Percentiles rank a stretch among this genome's conserved stretches.
These are phyloP conservation scores for Eristalinus aeneus DNA, from an alignment of 2,888 invertebrate genomes.

Conservation along the genomic window DNA sequence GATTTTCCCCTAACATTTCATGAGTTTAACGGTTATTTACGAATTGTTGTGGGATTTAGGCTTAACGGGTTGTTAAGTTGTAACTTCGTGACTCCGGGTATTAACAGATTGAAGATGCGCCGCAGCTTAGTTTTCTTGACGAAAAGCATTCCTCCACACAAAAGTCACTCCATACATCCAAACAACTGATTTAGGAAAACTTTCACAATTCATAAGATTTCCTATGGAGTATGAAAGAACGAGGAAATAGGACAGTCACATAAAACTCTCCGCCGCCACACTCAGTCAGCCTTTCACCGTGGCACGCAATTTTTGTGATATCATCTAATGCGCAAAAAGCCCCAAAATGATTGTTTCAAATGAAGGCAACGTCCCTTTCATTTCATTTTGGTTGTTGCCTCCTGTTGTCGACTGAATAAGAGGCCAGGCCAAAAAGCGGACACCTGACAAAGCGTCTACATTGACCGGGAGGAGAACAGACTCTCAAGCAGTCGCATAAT, in stretches of 20 bases:
- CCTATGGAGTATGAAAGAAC: not conserved
- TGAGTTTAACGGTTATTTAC: no score
- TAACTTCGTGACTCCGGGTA: no score
- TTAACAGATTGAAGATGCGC: no score
- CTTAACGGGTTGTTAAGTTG: no score
- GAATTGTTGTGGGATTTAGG: no score
- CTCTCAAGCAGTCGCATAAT: conserved; percentile 28
- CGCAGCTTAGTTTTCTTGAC: no score
- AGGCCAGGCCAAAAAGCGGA: conserved; percentile 12
- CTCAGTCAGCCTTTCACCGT: not conserved
- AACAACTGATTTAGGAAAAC: not conserved
- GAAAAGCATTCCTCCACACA: no score
- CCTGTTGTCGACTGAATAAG: not conserved
- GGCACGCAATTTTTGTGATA: not conserved
- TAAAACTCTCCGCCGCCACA: not conserved
- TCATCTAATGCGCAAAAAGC: conserved; percentile 4
- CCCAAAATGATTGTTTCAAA: conserved; percentile 46
- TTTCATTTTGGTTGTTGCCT: not conserved
- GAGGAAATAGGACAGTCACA: not conserved
- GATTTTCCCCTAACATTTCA: no score
- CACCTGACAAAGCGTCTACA: conserved; percentile 41
- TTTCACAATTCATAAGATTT: not conserved
- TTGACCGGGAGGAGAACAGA: conserved; percentile 6
- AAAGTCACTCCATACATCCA: no score
- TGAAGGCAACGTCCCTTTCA: conserved; percentile 28